Conservation (phyloP, 2,113 vertebrate genomes). For the Pituophis catenifer region DNA sequence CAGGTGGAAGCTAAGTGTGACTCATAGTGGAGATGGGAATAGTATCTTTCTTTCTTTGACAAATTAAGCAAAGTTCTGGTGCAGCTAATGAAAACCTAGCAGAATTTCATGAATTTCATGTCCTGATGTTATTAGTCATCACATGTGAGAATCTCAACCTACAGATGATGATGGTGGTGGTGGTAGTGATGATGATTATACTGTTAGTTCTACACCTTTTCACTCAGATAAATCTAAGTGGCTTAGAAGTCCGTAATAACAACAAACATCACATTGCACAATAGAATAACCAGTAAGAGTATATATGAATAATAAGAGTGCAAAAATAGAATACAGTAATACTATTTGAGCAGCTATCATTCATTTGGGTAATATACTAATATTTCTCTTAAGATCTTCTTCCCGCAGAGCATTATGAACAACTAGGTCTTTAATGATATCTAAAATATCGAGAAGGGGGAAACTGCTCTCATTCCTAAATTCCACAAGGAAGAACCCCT, state of each 20-base stretch:
- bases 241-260: not conserved
- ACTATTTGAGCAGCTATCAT: not conserved
- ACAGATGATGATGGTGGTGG: too few relatives aligned
- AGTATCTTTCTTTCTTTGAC: constrained; percentile 2
- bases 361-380: not conserved
- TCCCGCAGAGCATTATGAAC: not conserved
- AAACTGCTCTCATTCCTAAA: not conserved
- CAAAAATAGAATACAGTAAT: not conserved
- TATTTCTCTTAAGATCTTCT: not conserved
- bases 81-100: not conserved
- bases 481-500: not conserved
- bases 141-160: not conserved
- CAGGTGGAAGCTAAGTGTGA: not conserved
- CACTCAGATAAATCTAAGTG: not conserved
- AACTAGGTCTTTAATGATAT: not conserved
- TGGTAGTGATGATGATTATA: too few relatives aligned
- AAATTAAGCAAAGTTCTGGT: not conserved
- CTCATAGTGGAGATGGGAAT: not conserved
- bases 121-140: constrained; percentile 8
- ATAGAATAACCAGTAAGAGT: too few relatives aligned
- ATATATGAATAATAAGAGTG: not conserved
- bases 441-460: not conserved
- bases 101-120: constrained; percentile 19
- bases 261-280: not conserved
- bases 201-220: not conserved